Base-by-base conservation (phyloP, 2,888 invertebrate genomes). In the Cryptocephalus moraei region DNA sequence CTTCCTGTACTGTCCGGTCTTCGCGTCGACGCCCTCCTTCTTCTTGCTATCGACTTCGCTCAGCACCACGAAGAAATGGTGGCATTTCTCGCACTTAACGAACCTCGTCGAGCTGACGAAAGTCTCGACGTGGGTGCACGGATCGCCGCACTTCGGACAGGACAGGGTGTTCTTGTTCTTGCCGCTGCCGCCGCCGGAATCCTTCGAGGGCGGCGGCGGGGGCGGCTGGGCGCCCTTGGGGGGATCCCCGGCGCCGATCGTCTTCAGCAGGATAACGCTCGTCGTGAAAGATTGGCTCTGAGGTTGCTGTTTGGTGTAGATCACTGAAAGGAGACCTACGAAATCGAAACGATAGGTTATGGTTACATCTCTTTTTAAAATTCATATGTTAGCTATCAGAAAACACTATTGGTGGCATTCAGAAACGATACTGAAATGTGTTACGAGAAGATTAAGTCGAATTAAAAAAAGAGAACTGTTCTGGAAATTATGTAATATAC, bases 81-180 rank as follows among this genome's bases (percentile, higher is more conserved):
- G 92, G 67, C 96, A 96, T 70, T 94, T 95, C 71, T 95, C 94
- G 73, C 96, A 96, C 73, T 94, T 95, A 34, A 96, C 95, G 73
- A 96, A 96, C 51, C 94, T 80, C 40, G 94, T 93, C 44, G 94
- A 93, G 79, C 92, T 91, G 61, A 95, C 93, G 75, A 95, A 94
- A 3, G 94, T 94, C 73, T 94, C 94, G 49, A 95, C 93, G 71
- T 94, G 92, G 2, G 92, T 91, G 72, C 94, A 95, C n/a, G 93
- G 91, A 50, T 63, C 63, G 4, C 63, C 63, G 48, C 96, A 96
- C 71, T 94, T 94, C 3, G 95, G 95, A 66, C 96, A 96, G n/a
- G 85, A 85, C 14, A 91, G 76, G 34, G 86, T 82, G 56, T 81
- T 83, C 57, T 84, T 84, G 62, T 86, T 86, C 62, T 84, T 83